phyloP scores from a whole-genome alignment of 37 sponge, comb jelly and placozoan species.

The Axinella damicornis region DNA sequence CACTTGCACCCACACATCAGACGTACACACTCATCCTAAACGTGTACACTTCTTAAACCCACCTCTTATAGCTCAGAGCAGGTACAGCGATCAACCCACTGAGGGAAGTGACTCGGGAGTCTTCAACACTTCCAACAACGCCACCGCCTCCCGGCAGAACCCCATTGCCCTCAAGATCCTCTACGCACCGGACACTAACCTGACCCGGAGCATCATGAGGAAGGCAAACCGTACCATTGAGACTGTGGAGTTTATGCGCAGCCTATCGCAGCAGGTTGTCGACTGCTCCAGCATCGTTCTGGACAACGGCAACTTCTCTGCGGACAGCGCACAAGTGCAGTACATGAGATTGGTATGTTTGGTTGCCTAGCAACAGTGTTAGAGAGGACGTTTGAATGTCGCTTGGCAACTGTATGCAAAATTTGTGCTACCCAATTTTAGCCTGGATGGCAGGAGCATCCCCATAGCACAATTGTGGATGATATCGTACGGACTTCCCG shows the following conservation, averaged over 20 bases:
- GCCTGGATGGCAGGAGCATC: too few species aligned
- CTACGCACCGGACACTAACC: constrained; percentile 56
- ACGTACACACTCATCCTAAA: not conserved
- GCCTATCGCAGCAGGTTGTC: constrained; percentile 9
- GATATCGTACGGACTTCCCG: too few species aligned
- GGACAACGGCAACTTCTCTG: constrained; percentile 23
- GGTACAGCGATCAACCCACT: not conserved
- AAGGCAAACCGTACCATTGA: constrained; percentile 71
- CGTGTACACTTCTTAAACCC: too few species aligned
- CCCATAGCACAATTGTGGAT: too few species aligned
- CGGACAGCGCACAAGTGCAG: constrained; percentile 5
- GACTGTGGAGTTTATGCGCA: constrained; percentile 17
- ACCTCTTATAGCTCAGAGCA: not conserved
- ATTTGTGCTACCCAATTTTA: too few species aligned
- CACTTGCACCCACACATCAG: not conserved
- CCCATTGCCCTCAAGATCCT: constrained; percentile 68
- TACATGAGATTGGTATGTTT: not conserved
- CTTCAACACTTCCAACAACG: too few species aligned
- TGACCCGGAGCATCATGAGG: constrained; percentile 47
- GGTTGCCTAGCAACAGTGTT: too few species aligned
- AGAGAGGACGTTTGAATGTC: too few species aligned
- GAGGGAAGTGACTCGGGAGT: not conserved
- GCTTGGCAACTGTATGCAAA: too few species aligned
- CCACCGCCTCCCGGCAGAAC: not conserved
- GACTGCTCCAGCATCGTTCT: constrained; percentile 63